phyloP scores from a whole-genome alignment of 2,113 vertebrate species.

The Nyctibius bracteatus region DNA sequence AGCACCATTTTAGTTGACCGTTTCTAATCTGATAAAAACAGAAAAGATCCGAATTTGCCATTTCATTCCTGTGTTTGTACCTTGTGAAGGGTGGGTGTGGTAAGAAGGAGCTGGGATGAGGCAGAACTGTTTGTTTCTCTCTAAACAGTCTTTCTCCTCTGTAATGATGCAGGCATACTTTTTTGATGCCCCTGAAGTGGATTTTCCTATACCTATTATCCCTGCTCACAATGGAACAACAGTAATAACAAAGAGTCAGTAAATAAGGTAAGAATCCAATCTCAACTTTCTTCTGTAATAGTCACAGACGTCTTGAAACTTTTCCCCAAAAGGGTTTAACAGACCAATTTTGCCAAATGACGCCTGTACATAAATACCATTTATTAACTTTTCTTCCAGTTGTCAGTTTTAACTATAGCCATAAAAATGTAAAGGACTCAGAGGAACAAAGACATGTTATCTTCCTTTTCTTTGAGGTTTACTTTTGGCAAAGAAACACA shows the following conservation, averaged over 20 bases:
- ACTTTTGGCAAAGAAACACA: neutral
- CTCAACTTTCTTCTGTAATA: neutral
- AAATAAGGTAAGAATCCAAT: slow-evolving; percentile 39
- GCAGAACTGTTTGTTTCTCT: neutral
- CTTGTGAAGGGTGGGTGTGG: neutral
- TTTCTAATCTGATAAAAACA: neutral
- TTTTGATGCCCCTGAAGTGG: slow-evolving; percentile 81
- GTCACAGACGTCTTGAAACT: neutral
- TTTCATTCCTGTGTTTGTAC: neutral
- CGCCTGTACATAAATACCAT: neutral
- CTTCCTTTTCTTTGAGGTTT: neutral
- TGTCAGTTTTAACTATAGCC: neutral
- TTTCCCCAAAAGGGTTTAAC: neutral
- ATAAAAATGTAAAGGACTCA: neutral
- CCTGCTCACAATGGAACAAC: slow-evolving; percentile 65
- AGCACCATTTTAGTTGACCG: accelerated
- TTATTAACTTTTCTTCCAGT: neutral
- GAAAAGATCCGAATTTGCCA: neutral
- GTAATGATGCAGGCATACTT: slow-evolving; percentile 81
- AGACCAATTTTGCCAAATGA: neutral
- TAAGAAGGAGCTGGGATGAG: neutral
- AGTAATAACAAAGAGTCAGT: slow-evolving; percentile 51
- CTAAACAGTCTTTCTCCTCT: neutral
- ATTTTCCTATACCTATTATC: slow-evolving; percentile 2
- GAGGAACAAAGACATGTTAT: neutral